phyloP scores from a whole-genome alignment of 2,113 vertebrate genomes.

The Phycodurus eques region DNA sequence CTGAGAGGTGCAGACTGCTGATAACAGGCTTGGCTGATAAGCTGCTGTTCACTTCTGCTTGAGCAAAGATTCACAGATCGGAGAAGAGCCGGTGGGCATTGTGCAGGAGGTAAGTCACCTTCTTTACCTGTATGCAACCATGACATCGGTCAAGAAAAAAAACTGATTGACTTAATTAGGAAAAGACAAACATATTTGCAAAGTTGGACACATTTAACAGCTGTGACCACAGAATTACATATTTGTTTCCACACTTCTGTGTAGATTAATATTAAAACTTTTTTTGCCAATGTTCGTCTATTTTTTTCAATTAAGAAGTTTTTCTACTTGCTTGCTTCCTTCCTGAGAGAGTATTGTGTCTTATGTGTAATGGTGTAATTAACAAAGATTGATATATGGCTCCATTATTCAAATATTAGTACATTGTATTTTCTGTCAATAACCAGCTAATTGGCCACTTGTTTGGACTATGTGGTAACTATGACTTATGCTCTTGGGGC shows the following conservation, averaged over 20 bases:
- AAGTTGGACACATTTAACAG: not conserved
- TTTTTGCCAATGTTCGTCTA: not conserved
- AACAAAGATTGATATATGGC: not conserved
- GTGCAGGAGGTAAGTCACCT: conserved; percentile 59
- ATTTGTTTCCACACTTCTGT: not conserved
- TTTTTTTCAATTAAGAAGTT: not conserved
- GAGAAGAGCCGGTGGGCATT: conserved; percentile 28
- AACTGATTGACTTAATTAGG: conserved; percentile 20
- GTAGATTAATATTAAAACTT: conserved; percentile 21
- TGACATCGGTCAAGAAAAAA: conserved; percentile 15
- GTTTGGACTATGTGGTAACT: not conserved
- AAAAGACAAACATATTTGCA: conserved; percentile 9
- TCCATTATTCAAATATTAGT: not conserved
- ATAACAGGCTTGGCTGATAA: conserved; percentile 44
- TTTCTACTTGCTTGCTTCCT: not conserved
- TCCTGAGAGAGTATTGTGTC: not conserved
- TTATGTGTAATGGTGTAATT: not conserved
- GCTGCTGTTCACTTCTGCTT: conserved; percentile 16
- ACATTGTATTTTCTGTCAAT: not conserved
- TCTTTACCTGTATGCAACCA: conserved; percentile 46
- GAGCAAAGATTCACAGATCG: conserved; percentile 25
- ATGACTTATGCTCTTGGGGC: not conserved
- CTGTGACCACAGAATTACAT: too few relatives aligned
- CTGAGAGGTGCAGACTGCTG: conserved; percentile 51
- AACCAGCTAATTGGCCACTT: not conserved